These are phyloP conservation scores for Trypoxylon attenuatum DNA, from an alignment of 2,888 invertebrate species.

Conservation along the genomic window DNA sequence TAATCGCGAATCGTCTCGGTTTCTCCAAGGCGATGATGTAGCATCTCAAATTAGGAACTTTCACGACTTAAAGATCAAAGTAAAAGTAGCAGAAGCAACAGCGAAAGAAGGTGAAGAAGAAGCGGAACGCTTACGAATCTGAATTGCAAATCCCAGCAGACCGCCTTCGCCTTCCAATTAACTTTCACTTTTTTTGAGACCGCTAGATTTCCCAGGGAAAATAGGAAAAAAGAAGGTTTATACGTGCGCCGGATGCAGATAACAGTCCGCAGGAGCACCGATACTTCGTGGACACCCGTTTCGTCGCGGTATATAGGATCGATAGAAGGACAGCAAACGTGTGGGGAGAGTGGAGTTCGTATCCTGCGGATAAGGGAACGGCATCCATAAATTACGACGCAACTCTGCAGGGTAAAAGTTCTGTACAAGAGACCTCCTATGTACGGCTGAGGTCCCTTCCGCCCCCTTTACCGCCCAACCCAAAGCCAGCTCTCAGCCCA, in stretches of 20 bases:
- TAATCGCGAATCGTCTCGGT: too few species aligned
- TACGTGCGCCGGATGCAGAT: constrained; percentile 1
- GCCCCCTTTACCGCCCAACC: constrained; percentile 6
- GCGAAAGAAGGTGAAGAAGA: constrained; percentile 16
- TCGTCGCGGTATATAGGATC: constrained; percentile 69
- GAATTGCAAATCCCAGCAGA: constrained; percentile 39
- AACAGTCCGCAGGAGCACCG: constrained; percentile 1
- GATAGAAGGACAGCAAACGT: constrained; percentile 73
- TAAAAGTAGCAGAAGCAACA: neutral
- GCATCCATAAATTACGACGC: constrained; percentile 74
- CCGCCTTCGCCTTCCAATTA: constrained; percentile 31
- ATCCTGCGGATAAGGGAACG: constrained; percentile 74
- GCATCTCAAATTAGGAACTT: neutral
- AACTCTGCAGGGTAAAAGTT: constrained; percentile 74
- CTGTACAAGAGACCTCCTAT: constrained; percentile 71
- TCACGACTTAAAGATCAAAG: neutral
- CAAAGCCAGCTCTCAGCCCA: constrained; percentile 2
- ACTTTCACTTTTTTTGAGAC: constrained; percentile 36
- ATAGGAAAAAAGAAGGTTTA: constrained; percentile 1
- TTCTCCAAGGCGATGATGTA: neutral
- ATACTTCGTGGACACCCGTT: constrained; percentile 63
- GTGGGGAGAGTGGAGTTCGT: constrained; percentile 71
- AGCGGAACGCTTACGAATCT: constrained; percentile 30
- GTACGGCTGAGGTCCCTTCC: constrained; percentile 56
- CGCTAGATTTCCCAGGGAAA: neutral